phyloP scores from a whole-genome alignment of 30 jellyfish, hydroid and myxozoan species.

The Nemopilema nomurai region DNA sequence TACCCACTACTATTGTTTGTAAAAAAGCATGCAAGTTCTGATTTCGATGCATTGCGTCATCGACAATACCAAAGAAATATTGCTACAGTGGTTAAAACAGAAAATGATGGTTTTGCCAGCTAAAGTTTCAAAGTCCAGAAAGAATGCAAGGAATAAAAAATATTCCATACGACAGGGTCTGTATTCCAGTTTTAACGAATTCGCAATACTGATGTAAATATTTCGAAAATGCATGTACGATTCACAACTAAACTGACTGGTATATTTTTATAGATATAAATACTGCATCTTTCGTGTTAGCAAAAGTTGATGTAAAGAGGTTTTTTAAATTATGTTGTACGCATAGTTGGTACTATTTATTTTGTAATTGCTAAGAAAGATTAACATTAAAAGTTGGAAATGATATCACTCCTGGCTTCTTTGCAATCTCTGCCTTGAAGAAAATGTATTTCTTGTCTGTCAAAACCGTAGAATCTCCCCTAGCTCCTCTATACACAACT shows the following conservation, averaged over 20 bases:
- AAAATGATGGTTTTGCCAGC: no score
- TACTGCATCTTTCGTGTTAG: background rate
- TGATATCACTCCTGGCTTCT: background rate
- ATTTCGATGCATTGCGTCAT: background rate
- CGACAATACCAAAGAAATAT: no score
- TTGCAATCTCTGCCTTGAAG: background rate
- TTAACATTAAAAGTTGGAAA: background rate
- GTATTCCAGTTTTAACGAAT: background rate
- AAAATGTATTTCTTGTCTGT: background rate
- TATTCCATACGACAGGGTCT: no score
- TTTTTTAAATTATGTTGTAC: background rate
- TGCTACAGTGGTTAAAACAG: no score
- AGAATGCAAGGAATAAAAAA: no score
- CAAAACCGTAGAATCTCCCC: no score
- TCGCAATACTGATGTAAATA: background rate
- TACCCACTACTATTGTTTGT: background rate
- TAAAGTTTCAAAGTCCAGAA: no score
- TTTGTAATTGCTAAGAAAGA: background rate
- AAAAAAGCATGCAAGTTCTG: background rate
- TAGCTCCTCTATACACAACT: no score
- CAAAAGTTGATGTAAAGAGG: background rate
- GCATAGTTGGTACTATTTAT: background rate
- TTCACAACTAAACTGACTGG: background rate
- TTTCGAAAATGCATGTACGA: background rate
- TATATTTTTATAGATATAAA: background rate